Evolutionary conservation across 2,797 vertebrate species (phyloP), one percentile per base, ranked within the genome.

Genomic region (Epinephelus malabaricus): DNA sequence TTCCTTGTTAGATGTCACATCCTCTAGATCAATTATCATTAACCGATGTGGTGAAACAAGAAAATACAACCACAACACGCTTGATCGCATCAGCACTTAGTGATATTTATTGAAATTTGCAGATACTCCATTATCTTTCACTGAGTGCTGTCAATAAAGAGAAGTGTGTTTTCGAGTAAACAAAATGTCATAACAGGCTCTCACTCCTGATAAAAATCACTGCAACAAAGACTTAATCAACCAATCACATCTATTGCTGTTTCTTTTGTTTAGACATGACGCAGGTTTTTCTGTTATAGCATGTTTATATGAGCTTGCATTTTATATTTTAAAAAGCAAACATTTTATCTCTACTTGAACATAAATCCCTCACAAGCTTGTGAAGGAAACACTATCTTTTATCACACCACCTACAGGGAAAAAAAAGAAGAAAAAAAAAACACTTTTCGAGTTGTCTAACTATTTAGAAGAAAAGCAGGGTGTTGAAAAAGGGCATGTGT

Each of bases 1-100:
- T 71, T 89, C 60, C 76, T 91, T 67, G 86, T 91, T 88, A 83
- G 73, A 88, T 85, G 83, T 87, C 79, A 88, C 83, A 90, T 90
- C 79, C 80, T 76, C 71, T 79, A 79, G 82, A 88, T 93, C 79
- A 78, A 78, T 78, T 83, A 69, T 88, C 79, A 88, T 90, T 81
- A 86, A 43, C 56, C 3, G 1, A 4, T 61, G 49, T 66, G 23
- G 18, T 75, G 40, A 63, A 83, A 73, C 19, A 50, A 69, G 73
- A 50, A 71, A 76, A 72, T 30, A 65, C 21, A 69, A 51, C n/a
- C 56, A 67, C 23, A 60, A 71, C 60, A 64, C 13, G 27, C 30
- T 59, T 67, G 53, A 75, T 82, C 47, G 23, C 56, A 69, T 65
- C 45, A 85, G 38, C 54, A 45, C 49, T 67, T 49, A 15, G 12